Percentiles rank a stretch among this genome's conserved stretches.
These are phyloP conservation scores for Prunella fulvescens DNA, from an alignment of 2,113 vertebrate genomes.

Conservation along the genomic window DNA sequence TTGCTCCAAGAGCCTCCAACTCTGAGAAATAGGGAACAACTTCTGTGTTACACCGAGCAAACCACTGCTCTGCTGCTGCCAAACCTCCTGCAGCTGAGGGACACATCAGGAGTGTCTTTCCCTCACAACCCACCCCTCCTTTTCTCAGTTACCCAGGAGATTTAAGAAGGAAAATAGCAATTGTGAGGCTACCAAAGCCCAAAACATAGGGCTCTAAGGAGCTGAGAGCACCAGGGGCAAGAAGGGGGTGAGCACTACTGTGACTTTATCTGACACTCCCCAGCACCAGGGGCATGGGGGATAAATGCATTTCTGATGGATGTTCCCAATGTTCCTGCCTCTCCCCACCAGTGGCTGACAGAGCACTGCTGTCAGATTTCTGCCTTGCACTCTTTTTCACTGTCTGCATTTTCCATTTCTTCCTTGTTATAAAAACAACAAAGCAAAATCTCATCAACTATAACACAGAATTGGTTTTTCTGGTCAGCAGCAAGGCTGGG, in stretches of 20 bases:
- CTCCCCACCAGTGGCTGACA: not conserved
- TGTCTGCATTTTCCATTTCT: not conserved
- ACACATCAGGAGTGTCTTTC: not conserved
- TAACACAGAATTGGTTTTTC: not conserved
- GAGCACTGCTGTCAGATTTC: not conserved
- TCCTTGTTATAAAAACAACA: constrained; percentile 3
- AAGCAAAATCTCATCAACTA: not conserved
- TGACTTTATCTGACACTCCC: not conserved
- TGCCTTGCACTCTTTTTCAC: not conserved
- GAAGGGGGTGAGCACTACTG: not conserved
- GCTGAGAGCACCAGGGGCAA: not conserved
- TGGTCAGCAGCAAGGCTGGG: not conserved
- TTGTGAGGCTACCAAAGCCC: not conserved
- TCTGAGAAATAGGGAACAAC: not conserved
- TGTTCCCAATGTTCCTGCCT: not conserved
- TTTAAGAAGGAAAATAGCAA: not conserved
- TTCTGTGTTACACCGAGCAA: not conserved
- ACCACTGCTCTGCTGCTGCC: not conserved
- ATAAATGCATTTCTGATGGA: not conserved
- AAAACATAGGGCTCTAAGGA: not conserved
- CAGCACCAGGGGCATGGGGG: not conserved
- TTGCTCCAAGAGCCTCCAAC: not conserved
- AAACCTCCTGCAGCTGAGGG: not conserved
- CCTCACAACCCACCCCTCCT: not conserved
- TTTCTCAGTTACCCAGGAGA: not conserved